Conservation (phyloP, 2,113 vertebrate genomes). For the Phalacrocorax brasilianus region DNA sequence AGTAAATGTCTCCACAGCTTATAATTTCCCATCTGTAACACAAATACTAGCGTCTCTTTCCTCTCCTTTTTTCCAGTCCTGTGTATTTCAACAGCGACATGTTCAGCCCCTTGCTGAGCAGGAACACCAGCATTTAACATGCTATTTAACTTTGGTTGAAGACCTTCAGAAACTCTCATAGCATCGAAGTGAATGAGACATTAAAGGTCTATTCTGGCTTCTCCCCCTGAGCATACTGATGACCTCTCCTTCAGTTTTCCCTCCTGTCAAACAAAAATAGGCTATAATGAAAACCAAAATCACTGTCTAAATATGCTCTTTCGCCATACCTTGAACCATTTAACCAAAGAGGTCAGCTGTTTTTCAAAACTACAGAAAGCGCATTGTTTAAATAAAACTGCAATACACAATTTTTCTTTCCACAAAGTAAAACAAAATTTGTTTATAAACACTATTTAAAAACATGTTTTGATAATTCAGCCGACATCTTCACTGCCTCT, state of each 20-base stretch:
- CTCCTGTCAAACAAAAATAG: not conserved
- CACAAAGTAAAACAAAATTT: not conserved
- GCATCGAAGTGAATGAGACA: not conserved
- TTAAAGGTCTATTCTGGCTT: not conserved
- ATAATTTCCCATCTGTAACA: not conserved
- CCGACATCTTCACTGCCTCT: not conserved
- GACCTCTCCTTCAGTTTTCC: not conserved
- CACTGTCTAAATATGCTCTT: not conserved
- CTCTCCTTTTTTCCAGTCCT: not conserved
- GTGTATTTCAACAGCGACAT: not conserved
- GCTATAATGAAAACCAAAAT: not conserved
- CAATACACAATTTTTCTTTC: not conserved
- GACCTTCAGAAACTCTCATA: not conserved
- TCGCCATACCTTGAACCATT: not conserved
- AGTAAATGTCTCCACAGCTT: not conserved
- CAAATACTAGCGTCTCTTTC: not conserved
- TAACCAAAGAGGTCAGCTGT: not conserved
- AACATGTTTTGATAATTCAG: not conserved
- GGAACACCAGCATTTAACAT: not conserved
- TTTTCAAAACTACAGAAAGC: not conserved
- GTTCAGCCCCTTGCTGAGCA: not conserved
- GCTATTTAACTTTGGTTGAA: not conserved
- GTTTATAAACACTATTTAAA: not conserved
- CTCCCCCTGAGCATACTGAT: not conserved
- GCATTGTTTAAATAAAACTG: not conserved